These are phyloP conservation scores for Gymnodraco acuticeps DNA, from an alignment of 2,797 vertebrate species.

Conservation along the genomic window DNA sequence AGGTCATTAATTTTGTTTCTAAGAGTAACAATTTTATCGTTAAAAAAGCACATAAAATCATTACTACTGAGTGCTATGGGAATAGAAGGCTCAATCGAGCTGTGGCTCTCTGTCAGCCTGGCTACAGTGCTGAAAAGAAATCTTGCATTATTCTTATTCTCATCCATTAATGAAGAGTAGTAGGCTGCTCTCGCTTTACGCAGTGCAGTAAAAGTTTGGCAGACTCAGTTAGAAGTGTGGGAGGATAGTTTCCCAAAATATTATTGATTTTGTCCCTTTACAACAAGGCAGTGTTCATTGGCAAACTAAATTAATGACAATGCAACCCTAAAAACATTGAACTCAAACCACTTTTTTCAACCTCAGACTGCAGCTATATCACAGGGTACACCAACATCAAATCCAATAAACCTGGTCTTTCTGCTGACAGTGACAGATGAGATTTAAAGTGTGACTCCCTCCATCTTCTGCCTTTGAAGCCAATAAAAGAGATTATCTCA, in stretches of 20 bases:
- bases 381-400: background rate
- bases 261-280: background rate
- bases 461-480: slow-evolving; percentile 10
- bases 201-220: too few relatives aligned
- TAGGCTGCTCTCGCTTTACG: too few relatives aligned
- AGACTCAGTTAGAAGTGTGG: background rate
- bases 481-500: background rate
- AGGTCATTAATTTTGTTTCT: too few relatives aligned
- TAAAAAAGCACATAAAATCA: too few relatives aligned
- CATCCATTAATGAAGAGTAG: too few relatives aligned
- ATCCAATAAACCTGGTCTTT: slow-evolving; percentile 1
- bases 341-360: background rate
- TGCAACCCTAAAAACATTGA: background rate
- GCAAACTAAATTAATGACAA: background rate
- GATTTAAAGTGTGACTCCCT: slow-evolving; percentile 1
- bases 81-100: too few relatives aligned
- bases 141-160: too few relatives aligned
- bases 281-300: background rate
- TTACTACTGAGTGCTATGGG: too few relatives aligned
- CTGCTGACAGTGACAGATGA: background rate
- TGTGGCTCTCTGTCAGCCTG: too few relatives aligned
- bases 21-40: too few relatives aligned
- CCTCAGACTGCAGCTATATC: background rate
- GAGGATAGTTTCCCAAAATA: background rate
- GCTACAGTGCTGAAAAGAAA: too few relatives aligned